Percentiles rank a stretch among this genome's conserved stretches.
Evolutionary conservation across 2,797 vertebrate genomes (phyloP).

Genomic region (Craterocephalus amniculus): DNA sequence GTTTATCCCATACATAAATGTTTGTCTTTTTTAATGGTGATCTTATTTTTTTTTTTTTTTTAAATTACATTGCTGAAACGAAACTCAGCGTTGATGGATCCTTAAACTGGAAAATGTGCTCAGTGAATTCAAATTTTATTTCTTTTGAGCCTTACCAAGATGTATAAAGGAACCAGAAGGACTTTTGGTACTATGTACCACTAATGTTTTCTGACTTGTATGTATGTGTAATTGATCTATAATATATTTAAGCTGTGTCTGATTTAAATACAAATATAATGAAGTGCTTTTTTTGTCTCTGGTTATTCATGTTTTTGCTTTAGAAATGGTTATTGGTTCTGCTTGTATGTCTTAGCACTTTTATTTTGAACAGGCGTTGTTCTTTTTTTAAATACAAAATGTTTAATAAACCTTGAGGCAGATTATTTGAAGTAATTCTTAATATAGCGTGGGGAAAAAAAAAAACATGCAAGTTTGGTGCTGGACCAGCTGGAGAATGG

Average conservation of each 20-base stretch:
- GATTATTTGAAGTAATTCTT: not conserved
- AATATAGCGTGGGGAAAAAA: not conserved
- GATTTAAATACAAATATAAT: constrained; percentile 97
- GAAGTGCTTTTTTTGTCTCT: constrained; percentile 72
- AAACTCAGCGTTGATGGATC: constrained; percentile 81
- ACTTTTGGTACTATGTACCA: constrained; percentile 99
- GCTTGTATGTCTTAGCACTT: not conserved
- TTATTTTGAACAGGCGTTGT: not conserved
- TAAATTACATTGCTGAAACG: constrained; percentile 67
- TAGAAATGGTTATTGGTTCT: not conserved
- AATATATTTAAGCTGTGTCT: constrained; percentile 99
- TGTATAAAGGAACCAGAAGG: constrained; percentile 87
- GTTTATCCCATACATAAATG: constrained; percentile 79
- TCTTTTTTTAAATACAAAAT: not conserved
- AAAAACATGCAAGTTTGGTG: not conserved
- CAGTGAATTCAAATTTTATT: constrained; percentile 79
- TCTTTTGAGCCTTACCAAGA: constrained; percentile 85
- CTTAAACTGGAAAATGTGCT: constrained; percentile 82
- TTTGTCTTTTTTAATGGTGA: constrained; percentile 72
- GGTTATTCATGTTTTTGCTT: constrained; percentile 17
- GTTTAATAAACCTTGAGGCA: not conserved
- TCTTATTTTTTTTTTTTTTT: constrained; percentile 60
- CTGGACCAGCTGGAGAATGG: too few relatives aligned
- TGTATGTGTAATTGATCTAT: constrained; percentile 96
- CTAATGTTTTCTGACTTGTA: constrained; percentile 88